Conservation (phyloP, 2,888 invertebrate species). For the Brassicogethes aeneus region DNA sequence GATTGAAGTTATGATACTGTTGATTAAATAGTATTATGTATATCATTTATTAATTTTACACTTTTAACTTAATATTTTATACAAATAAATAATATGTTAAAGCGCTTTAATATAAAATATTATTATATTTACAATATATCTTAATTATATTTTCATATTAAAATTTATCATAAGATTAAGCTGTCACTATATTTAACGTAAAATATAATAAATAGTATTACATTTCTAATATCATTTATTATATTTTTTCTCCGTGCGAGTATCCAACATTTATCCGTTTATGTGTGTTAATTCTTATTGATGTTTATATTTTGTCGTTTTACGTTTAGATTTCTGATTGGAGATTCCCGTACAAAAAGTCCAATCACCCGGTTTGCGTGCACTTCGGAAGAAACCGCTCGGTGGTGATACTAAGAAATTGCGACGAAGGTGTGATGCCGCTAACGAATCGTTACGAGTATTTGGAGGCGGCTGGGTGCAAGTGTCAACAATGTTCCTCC, state of each 20-base stretch:
- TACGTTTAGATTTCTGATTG: constrained; percentile 67
- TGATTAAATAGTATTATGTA: too few relatives aligned
- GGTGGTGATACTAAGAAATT: constrained; percentile 57
- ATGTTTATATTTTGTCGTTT: not conserved
- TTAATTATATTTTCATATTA: too few relatives aligned
- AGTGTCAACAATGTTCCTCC: constrained; percentile 61
- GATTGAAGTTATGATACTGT: too few relatives aligned
- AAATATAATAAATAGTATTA: too few relatives aligned
- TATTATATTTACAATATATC: too few relatives aligned
- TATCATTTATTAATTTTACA: too few relatives aligned
- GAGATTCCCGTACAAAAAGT: constrained; percentile 81
- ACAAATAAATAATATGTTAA: too few relatives aligned
- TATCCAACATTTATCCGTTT: not conserved
- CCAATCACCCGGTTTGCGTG: constrained; percentile 78
- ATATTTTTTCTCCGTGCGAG: not conserved
- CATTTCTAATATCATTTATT: too few relatives aligned
- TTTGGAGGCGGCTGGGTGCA: constrained; percentile 69
- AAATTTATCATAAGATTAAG: too few relatives aligned
- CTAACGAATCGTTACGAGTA: constrained; percentile 63
- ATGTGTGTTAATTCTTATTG: not conserved
- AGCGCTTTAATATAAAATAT: too few relatives aligned
- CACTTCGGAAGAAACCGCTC: constrained; percentile 61
- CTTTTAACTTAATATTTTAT: too few relatives aligned
- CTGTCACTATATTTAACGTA: constrained; percentile 1
- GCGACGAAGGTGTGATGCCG: constrained; percentile 62